These are phyloP conservation scores for Rhizomys pruinosus DNA, from an alignment of 2,113 vertebrate species.

Conservation along the genomic window DNA sequence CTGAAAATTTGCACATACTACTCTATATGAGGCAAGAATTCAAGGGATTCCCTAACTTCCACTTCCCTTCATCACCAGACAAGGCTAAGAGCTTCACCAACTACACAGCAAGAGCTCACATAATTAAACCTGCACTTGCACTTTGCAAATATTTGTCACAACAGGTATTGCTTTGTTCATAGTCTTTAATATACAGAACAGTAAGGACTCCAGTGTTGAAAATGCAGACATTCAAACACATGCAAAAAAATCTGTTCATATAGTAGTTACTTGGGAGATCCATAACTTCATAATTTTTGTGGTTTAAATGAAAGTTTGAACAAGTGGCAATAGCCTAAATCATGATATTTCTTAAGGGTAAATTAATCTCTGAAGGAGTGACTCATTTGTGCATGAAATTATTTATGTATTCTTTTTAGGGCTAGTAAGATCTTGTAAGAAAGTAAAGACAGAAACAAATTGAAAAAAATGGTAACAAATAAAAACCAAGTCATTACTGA, in stretches of 20 bases:
- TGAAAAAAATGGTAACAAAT: too few relatives aligned
- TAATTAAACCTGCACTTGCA: background rate
- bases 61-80: background rate
- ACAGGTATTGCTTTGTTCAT: background rate
- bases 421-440: background rate
- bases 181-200: background rate
- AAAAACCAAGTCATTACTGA: background rate
- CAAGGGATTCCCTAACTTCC: background rate
- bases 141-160: background rate
- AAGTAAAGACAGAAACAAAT: background rate
- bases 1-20: slow-evolving; percentile 3
- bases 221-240: background rate
- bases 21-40: background rate
- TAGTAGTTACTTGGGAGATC: background rate
- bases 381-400: background rate
- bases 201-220: background rate
- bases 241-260: background rate
- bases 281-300: background rate
- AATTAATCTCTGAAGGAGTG: background rate
- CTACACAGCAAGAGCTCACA: background rate
- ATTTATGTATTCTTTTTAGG: background rate
- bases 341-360: background rate
- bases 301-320: background rate
- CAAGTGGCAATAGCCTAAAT: background rate
- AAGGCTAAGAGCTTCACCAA: background rate